Evolutionary conservation across 2,113 vertebrate species (phyloP).

Genomic region (Casuarius casuarius): DNA sequence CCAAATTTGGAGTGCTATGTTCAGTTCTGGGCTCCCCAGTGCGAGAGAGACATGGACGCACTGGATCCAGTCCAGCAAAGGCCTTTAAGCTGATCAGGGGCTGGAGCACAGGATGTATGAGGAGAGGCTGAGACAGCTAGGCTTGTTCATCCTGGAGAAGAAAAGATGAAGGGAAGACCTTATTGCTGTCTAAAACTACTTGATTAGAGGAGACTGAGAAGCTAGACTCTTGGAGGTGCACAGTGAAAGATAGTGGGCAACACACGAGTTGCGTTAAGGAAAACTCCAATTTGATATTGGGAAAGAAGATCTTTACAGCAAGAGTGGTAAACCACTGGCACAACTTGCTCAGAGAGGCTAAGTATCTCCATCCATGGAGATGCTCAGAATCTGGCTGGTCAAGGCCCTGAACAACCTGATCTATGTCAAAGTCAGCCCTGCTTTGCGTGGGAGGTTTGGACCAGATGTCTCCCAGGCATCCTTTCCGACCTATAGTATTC

Average conservation of each 20-base stretch:
- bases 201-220: neutral
- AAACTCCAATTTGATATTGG: neutral
- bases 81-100: rapidly evolving
- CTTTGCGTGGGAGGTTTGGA: rapidly evolving
- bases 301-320: neutral
- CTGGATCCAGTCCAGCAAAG: neutral
- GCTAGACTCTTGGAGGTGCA: neutral
- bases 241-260: neutral
- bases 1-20: neutral
- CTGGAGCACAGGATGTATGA: neutral
- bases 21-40: neutral
- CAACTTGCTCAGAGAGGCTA: neutral
- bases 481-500: neutral
- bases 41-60: neutral
- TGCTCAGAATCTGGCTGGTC: neutral
- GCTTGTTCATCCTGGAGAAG: neutral
- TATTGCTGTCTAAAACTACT: neutral
- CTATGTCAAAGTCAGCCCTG: neutral
- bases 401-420: neutral
- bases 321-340: neutral
- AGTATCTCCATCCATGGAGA: neutral
- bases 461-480: neutral
- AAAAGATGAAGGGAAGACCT: neutral
- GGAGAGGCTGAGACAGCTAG: neutral
- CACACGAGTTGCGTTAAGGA: neutral